phyloP scores from a whole-genome alignment of 2,888 invertebrate genomes.

The Galerucella pusilla region DNA sequence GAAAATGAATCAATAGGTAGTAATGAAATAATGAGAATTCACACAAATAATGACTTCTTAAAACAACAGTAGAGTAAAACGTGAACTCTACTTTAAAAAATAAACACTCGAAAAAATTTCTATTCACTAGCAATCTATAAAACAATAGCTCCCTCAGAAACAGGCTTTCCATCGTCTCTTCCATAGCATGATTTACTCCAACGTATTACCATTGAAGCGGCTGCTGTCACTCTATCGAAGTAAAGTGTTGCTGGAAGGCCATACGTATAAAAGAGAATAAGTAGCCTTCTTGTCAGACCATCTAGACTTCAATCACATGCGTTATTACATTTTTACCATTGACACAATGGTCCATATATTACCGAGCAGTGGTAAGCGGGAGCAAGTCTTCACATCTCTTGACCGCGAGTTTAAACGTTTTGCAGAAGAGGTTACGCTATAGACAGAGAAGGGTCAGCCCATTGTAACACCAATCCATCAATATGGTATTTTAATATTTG shows the following conservation, averaged over 20 bases:
- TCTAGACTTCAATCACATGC: slow-evolving; percentile 61
- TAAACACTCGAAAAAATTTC: not conserved
- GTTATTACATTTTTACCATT: slow-evolving; percentile 61
- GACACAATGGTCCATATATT: slow-evolving; percentile 65
- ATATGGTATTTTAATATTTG: no score
- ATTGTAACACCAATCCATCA: not conserved
- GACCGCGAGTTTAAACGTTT: slow-evolving; percentile 26
- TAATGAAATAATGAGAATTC: not conserved
- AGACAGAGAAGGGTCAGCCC: not conserved
- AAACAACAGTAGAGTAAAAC: slow-evolving; percentile 1
- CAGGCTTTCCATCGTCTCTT: not conserved
- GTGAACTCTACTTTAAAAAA: not conserved
- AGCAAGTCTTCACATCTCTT: slow-evolving; percentile 28
- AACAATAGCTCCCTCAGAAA: slow-evolving; percentile 30
- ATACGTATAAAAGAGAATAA: slow-evolving; percentile 53
- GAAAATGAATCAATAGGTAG: not conserved
- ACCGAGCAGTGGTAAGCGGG: slow-evolving; percentile 45
- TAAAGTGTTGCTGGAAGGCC: slow-evolving; percentile 59
- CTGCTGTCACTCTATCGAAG: slow-evolving; percentile 55
- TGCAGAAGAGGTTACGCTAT: slow-evolving; percentile 11
- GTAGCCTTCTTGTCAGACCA: slow-evolving; percentile 60
- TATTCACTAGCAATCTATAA: slow-evolving; percentile 19
- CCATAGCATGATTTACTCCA: slow-evolving; percentile 30
- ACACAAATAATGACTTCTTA: not conserved
- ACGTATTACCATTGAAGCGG: slow-evolving; percentile 52